phyloP scores from a whole-genome alignment of 2,113 vertebrate species.

The Boleophthalmus pectinirostris region DNA sequence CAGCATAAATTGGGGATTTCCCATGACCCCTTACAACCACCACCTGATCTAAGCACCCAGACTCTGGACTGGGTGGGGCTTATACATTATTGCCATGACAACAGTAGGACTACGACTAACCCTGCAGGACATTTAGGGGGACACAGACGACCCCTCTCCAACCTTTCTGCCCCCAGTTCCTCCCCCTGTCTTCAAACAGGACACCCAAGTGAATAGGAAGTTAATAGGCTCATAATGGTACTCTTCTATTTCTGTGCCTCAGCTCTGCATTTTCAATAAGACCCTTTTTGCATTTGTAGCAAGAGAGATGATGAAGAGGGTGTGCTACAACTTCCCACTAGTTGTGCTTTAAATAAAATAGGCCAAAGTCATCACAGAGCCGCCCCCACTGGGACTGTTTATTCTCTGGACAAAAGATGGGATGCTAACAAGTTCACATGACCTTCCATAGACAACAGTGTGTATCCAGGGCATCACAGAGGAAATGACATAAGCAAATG shows the following conservation, averaged over 20 bases:
- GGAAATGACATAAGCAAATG: constrained; percentile 39
- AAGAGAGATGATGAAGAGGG: constrained; percentile 66
- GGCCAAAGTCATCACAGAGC: constrained; percentile 46
- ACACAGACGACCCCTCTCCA: constrained; percentile 49
- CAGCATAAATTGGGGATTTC: constrained; percentile 44
- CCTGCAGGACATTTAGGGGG: constrained; percentile 47
- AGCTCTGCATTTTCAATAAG: constrained; percentile 56
- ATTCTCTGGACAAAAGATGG: constrained; percentile 46
- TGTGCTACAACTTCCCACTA: constrained; percentile 60
- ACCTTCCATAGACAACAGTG: constrained; percentile 38
- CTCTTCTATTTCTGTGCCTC: constrained; percentile 63
- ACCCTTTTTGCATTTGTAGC: constrained; percentile 53
- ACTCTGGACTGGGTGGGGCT: constrained; percentile 24
- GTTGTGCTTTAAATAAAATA: constrained; percentile 70
- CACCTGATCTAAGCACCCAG: constrained; percentile 50
- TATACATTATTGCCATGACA: constrained; percentile 53
- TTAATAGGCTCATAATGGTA: constrained; percentile 72
- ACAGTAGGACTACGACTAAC: constrained; percentile 30
- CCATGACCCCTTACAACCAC: constrained; percentile 67
- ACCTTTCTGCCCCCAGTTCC: constrained; percentile 40
- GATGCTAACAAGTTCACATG: constrained; percentile 56
- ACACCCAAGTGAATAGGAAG: constrained; percentile 53
- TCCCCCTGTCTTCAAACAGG: constrained; percentile 50
- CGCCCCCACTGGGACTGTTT: constrained; percentile 38
- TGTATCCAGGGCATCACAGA: constrained; percentile 42